Evolutionary conservation across 1,140 invertebrate genomes (phyloP), one percentile per base, ranked within the genome.

Genomic region (Euschistus heros): DNA sequence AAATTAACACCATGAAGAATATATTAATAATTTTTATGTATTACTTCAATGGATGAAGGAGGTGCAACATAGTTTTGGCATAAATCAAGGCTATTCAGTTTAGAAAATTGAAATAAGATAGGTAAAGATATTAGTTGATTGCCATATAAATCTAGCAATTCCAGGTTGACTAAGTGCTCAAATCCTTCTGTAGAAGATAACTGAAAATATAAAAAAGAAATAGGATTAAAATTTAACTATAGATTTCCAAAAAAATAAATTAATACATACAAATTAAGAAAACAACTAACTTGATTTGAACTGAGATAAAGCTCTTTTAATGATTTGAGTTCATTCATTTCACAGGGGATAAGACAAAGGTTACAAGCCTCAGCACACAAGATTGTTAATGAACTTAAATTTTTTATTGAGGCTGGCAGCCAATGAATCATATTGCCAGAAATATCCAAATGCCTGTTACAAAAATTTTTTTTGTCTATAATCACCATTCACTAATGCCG

Each of bases 11-110:
- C 33, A 37, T 10, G 8, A 6, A 6, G 1, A 1, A 37, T 37
- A 10, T 37, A 37, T 37, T 6, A 37, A 6, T 37, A 6, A 37
- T 37, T 37, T 37, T 37, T 37, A 37, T 37, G 33, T 13, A 37
- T 57, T 26, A 57, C 54, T 17, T 24, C 14, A 10, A 57, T 57
- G 7, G 26, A 6, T 57, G 18, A 4, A 27, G 54, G 54, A 26
- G 54, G 24, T 5, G 26, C 54, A 8, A 57, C 24, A 57, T 24
- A 57, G n/a, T 57, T 57, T 26, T 57, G 54, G 15, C 54, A 57
- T 1, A 57, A 27, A 15, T 57, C 54, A 57, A 57, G 54, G 15
- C 18, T 24, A 24, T 24, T 22, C 15, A 57, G 22, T 26, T 26
- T 57, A 26, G 54, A 57, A 6, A 57, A 24, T 22, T 26, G 26